Conservation (phyloP, 2,888 invertebrate genomes). For the Thereva unica region DNA sequence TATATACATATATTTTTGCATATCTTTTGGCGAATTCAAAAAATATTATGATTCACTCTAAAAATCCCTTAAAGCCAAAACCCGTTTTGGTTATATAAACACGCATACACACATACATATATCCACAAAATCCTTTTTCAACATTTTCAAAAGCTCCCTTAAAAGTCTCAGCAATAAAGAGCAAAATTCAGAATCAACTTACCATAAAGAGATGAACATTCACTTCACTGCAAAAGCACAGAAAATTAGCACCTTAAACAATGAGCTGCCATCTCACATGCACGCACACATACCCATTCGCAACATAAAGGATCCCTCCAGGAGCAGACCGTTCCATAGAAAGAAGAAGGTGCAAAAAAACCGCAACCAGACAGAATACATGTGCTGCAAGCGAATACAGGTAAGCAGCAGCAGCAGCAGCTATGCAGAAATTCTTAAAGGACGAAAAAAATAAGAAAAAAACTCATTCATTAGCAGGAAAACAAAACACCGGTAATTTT, state of each 20-base stretch:
- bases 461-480: conserved; percentile 34
- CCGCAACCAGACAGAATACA: conserved; percentile 21
- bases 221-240: conserved; percentile 31
- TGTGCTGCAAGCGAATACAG: conserved; percentile 13
- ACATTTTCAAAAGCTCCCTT: too few species aligned
- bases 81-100: too few species aligned
- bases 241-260: conserved; percentile 33
- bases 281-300: conserved; percentile 9
- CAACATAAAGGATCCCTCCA: background rate
- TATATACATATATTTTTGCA: conserved; percentile 30
- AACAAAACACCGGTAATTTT: conserved; percentile 34
- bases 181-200: conserved; percentile 28
- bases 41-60: background rate
- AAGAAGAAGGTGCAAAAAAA: background rate
- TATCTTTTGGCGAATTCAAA: conserved; percentile 30
- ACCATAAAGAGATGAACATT: conserved; percentile 31
- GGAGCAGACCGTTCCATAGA: background rate
- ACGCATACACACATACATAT: too few species aligned
- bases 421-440: conserved; percentile 12
- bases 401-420: conserved; percentile 21
- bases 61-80: background rate
- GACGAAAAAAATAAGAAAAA: conserved; percentile 23
- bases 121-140: too few species aligned
- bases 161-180: background rate
- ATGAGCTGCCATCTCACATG: conserved; percentile 4